These are phyloP conservation scores for Rhyacichthys aspro DNA, from an alignment of 2,797 vertebrate species.

Conservation along the genomic window DNA sequence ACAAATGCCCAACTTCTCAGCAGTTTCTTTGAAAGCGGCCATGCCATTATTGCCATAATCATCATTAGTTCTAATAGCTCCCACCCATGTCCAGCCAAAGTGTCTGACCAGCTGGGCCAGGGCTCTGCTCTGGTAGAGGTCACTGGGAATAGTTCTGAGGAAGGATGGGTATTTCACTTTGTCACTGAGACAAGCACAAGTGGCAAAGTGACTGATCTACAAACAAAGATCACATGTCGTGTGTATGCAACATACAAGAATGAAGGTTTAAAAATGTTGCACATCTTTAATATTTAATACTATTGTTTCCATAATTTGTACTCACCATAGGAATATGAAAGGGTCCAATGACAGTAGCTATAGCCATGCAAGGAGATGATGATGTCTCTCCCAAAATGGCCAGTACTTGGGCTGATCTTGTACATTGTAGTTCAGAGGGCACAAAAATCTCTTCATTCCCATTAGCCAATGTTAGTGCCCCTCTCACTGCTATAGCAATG, in stretches of 20 bases:
- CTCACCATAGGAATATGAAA: conserved; percentile 74
- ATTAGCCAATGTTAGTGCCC: conserved; percentile 68
- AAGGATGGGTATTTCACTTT: conserved; percentile 78
- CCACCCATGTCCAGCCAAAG: conserved; percentile 83
- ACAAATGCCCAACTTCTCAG: conserved; percentile 67
- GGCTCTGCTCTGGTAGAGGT: conserved; percentile 78
- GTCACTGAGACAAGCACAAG: conserved; percentile 79
- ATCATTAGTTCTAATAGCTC: conserved; percentile 72
- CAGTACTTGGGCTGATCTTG: conserved; percentile 62
- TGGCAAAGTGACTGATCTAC: conserved; percentile 79
- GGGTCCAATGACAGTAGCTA: conserved; percentile 72
- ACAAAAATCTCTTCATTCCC: conserved; percentile 37
- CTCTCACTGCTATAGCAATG: conserved; percentile 57
- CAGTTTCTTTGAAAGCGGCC: conserved; percentile 59
- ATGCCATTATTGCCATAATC: conserved; percentile 76
- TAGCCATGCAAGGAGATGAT: conserved; percentile 72
- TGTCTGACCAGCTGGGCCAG: conserved; percentile 75
- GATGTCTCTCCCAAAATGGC: conserved; percentile 76
- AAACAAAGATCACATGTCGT: not conserved
- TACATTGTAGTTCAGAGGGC: conserved; percentile 41
- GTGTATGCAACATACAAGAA: not conserved
- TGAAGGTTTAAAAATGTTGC: not conserved
- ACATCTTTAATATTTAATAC: not conserved
- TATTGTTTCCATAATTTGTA: not conserved
- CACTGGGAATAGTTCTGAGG: conserved; percentile 80